Evolutionary conservation across 2,888 invertebrate species (phyloP), one percentile per base, ranked within the genome.

Genomic region (Patella depressa): DNA sequence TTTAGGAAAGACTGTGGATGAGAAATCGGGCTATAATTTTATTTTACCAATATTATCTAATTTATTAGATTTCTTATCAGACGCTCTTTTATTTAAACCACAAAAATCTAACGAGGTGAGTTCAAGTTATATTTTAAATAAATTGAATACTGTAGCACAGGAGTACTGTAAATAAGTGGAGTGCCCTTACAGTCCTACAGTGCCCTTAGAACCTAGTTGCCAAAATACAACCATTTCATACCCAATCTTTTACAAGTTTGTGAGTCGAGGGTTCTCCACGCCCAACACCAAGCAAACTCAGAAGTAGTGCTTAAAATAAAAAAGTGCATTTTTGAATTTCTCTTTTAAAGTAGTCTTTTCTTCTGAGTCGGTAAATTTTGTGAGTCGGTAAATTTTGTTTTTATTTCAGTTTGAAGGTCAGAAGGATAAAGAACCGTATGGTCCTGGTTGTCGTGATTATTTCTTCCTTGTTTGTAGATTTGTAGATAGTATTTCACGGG

Each of bases 391-490:
- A n/a, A n/a, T n/a, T n/a, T n/a, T n/a, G n/a, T n/a, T n/a, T n/a
- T n/a, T n/a, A n/a, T n/a, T n/a, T 1, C 80, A 88, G 89, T 82
- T 86, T 79, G 87, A 87, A 75, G 81, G 83, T 12, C 85, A 86
- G 24, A 87, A 90, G 73, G 88, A 90, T 78, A 90, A 98, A 89
- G 97, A 97, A 89, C 96, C 97, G 0, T 97, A 97, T 89, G 98
- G 97, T 0, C 97, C 97, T 0, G 97, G 97, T 1, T 98, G 97
- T 89, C 93, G 97, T 11, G 98, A 98, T 90, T 98, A 97, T 91
- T 98, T 98, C 91, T 97, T 97, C 97, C 93, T 98, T 4, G 94
- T 97, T 17, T 96, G 97, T 83, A 94, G 97, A 55, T 93, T 98
- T 24, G 95, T 98, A 0, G 98, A 98, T 87, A 96, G 96, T 71